Evolutionary conservation across 1,140 invertebrate genomes (phyloP).

Genomic region (Megalopta genalis): DNA sequence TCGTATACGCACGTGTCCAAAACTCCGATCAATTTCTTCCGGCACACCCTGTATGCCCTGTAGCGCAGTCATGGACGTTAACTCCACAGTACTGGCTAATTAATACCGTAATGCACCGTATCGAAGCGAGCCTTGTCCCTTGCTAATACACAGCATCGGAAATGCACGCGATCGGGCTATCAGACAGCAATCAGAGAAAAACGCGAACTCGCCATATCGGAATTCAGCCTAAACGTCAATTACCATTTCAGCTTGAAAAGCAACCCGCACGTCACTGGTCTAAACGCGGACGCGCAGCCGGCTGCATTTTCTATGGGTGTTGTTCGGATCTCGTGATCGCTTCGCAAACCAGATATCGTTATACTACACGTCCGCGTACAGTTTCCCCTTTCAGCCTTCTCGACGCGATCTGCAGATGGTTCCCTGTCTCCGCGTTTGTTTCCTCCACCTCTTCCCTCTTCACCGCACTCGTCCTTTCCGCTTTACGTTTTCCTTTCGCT

Average conservation of each 20-base stretch:
- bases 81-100: not conserved
- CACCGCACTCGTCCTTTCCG: not conserved
- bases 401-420: constrained; percentile 45
- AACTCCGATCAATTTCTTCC: not conserved
- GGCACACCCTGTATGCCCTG: not conserved
- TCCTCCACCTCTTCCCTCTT: not conserved
- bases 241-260: constrained; percentile 27
- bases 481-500: not conserved
- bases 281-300: not conserved
- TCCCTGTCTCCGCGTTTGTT: not conserved
- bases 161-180: constrained; percentile 8
- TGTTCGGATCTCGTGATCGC: not conserved
- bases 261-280: constrained; percentile 1
- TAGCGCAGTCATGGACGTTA: not conserved
- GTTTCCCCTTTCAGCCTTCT: constrained; percentile 37
- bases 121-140: not conserved
- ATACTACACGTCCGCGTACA: constrained; percentile 9
- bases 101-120: not conserved
- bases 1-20: not conserved
- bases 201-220: constrained; percentile 9
- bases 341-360: constrained; percentile 36
- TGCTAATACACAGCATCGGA: constrained; percentile 7
- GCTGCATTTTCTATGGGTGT: constrained; percentile 14
- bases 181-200: not conserved
- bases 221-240: constrained; percentile 38